Evolutionary conservation across 53 echinoderm and acorn worm species (phyloP).

Genomic region (Luidia sarsii): DNA sequence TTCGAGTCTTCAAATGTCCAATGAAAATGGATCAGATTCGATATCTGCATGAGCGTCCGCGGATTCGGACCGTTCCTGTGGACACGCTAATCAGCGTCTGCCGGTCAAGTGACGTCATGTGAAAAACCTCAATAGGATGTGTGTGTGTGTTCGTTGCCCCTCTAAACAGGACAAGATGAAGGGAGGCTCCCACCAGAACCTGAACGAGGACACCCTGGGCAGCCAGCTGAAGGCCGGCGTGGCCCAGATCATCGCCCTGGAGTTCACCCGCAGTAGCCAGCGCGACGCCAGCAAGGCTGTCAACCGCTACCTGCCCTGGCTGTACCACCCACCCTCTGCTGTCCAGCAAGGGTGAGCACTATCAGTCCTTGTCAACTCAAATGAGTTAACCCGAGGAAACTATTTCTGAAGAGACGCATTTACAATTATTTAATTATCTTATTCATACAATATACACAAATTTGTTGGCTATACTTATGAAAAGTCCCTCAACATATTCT

Average conservation of each 20-base stretch:
- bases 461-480: no score
- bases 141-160: no score
- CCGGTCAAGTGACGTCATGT: no score
- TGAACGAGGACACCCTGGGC: constrained; percentile 95
- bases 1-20: no score
- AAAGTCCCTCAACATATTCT: no score
- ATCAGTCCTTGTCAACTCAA: not conserved
- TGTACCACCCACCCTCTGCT: constrained; percentile 91
- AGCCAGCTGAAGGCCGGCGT: constrained; percentile 97
- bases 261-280: constrained; percentile 83
- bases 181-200: constrained; percentile 90
- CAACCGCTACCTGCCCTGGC: constrained; percentile 90
- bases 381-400: not conserved
- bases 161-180: constrained; percentile 84
- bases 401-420: not conserved
- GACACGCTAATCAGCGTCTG: no score
- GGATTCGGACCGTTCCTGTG: no score
- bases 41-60: no score
- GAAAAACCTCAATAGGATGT: no score
- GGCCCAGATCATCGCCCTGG: constrained; percentile 94
- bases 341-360: constrained; percentile 91
- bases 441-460: not conserved
- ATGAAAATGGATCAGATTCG: no score
- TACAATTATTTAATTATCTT: not conserved
- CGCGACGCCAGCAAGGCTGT: constrained; percentile 78